Evolutionary conservation across 2,797 vertebrate genomes (phyloP), one percentile per base, ranked within the genome.

Genomic region (Rhinogobio ventralis): DNA sequence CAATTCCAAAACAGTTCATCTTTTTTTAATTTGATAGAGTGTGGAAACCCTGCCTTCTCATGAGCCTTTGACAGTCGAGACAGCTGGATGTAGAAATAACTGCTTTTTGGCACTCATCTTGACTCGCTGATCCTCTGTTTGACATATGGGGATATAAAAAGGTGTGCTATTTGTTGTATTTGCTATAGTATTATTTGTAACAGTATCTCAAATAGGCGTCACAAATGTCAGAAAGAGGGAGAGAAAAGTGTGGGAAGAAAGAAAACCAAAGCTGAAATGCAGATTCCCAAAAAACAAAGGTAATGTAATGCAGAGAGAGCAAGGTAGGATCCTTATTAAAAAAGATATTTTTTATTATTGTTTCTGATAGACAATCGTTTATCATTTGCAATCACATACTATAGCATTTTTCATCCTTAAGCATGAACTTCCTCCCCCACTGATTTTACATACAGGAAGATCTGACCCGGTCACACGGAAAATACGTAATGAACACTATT

Each of bases 401-500:
- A 89, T 84, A 55, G 4, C 84, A 86, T 87, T 90, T 85, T 87
- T 91, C 92, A 91, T 88, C 88, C 89, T 51, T 90, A 89, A 85
- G 86, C 89, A 79, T 49, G 73, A 87, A 67, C 86, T 83, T 83
- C 64, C 13, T 55, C 85, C 84, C 53, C 4, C 51, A 28, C 60
- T 76, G 88, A 79, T 85, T 92, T 93, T 92, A 90, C 92, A 93
- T 91, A 72, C 72, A 91, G 86, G 74, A 82, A 89, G 78, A 93
- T 88, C 91, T 90, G 84, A 85, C 79, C 87, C 89, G 93, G 91
- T 93, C 92, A 92, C 78, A 93, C 86, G 93, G 92, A 96, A 96
- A 96, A 94, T 91, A 90, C 94, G 85, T 90, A 95, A 96, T 94
- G 94, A 96, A 91, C 79, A 45, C 89, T 90, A 92, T 95, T 96